Evolutionary conservation across 1,140 invertebrate species (phyloP).

Genomic region (Pseudachorutes palmiensis): DNA sequence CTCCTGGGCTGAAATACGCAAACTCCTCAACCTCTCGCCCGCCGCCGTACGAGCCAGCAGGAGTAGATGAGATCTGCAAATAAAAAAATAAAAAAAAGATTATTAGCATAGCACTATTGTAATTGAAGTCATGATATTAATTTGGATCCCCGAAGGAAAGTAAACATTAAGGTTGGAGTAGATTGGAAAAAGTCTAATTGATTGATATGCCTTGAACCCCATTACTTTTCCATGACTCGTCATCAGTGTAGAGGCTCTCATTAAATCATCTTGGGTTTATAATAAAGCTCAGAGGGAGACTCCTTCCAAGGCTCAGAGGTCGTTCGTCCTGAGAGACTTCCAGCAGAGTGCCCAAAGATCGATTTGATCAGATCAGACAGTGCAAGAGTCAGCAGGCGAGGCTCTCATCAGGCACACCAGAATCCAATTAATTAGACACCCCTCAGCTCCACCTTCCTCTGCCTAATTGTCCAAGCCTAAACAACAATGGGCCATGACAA

Average conservation of each 20-base stretch:
- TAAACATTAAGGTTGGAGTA: neutral
- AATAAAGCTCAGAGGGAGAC: too few species aligned
- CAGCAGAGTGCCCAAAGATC: neutral
- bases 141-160: neutral
- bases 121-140: neutral
- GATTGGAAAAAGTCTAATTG: neutral
- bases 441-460: constrained; percentile 10
- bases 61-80: neutral
- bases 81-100: neutral
- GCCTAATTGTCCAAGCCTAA: too few species aligned
- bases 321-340: neutral
- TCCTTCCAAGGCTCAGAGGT: neutral
- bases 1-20: neutral
- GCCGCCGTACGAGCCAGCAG: neutral
- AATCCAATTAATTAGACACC: constrained; percentile 37
- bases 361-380: neutral
- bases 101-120: neutral
- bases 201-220: neutral
- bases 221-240: neutral
- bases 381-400: too few species aligned
- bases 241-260: neutral
- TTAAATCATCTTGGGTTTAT: too few species aligned
- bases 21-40: neutral
- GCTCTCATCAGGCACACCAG: constrained; percentile 21
- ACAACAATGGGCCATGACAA: too few species aligned